Evolutionary conservation across 2,113 vertebrate genomes (phyloP).

Genomic region (Lophotis ruficrista): DNA sequence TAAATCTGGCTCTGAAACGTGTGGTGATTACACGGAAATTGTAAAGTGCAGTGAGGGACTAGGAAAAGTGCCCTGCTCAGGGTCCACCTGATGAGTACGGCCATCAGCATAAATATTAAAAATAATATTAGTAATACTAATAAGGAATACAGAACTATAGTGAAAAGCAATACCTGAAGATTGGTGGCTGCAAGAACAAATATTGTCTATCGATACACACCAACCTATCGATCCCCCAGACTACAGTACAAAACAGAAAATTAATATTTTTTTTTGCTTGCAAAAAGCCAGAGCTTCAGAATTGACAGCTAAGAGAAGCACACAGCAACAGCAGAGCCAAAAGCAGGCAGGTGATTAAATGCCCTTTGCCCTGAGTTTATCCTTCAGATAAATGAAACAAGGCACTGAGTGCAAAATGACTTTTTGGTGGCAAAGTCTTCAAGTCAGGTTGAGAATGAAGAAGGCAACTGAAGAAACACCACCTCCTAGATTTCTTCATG

Average conservation of each 20-base stretch:
- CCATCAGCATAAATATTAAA: not conserved
- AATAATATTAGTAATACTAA: not conserved
- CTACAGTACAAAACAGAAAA: not conserved
- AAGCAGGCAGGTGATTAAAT: not conserved
- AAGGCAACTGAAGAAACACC: fast-evolving
- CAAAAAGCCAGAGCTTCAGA: not conserved
- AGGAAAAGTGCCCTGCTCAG: not conserved
- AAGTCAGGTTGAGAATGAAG: not conserved
- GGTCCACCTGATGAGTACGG: not conserved
- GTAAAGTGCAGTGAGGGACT: not conserved
- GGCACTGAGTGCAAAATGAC: not conserved
- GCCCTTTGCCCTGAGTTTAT: not conserved
- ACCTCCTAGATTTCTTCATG: fast-evolving
- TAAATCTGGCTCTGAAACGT: not conserved
- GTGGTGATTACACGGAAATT: not conserved
- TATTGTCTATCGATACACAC: not conserved
- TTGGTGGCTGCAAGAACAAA: not conserved
- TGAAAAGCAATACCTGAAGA: not conserved
- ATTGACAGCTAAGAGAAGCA: not conserved
- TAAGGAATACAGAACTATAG: not conserved
- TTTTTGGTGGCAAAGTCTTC: not conserved
- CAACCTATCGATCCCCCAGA: not conserved
- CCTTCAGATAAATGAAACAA: not conserved
- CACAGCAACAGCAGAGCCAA: not conserved
- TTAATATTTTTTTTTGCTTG: not conserved